Percentiles rank a stretch among this genome's conserved stretches.
These are phyloP conservation scores for Eurytoma californica DNA, from an alignment of 2,888 invertebrate genomes.

Conservation along the genomic window DNA sequence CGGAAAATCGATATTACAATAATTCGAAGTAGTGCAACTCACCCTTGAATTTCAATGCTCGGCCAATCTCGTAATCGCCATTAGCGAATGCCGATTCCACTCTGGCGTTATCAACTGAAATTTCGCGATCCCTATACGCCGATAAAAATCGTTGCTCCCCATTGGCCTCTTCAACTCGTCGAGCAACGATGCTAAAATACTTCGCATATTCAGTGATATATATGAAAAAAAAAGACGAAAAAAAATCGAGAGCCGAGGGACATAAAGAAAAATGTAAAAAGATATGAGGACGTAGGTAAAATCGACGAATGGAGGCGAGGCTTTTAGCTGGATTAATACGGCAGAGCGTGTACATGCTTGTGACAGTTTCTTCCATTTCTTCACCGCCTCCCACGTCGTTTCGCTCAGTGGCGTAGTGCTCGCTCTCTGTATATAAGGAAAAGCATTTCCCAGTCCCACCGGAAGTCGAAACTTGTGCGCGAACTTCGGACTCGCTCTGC, in stretches of 20 bases:
- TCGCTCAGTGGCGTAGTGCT: neutral
- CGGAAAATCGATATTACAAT: too few species aligned
- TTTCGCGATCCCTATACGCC: too few species aligned
- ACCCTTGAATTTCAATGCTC: too few species aligned
- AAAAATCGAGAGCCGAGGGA: neutral
- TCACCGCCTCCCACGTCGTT: constrained; percentile 6
- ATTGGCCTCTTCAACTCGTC: neutral
- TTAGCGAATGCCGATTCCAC: too few species aligned
- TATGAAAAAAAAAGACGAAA: constrained; percentile 8
- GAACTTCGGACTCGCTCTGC: constrained; percentile 48
- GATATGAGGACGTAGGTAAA: neutral
- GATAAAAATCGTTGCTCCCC: neutral
- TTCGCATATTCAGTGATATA: constrained; percentile 4
- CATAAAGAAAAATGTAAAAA: constrained; percentile 22
- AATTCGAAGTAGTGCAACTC: too few species aligned
- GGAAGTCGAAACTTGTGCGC: constrained; percentile 48
- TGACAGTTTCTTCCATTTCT: constrained; percentile 58
- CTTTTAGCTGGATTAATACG: constrained; percentile 71
- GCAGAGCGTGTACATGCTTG: constrained; percentile 57
- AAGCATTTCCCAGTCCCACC: constrained; percentile 19
- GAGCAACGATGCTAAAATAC: constrained; percentile 30
- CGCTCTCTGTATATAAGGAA: constrained; percentile 14
- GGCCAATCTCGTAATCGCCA: too few species aligned
- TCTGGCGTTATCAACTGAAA: too few species aligned
- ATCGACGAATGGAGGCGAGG: constrained; percentile 52